Evolutionary conservation across 2,797 vertebrate genomes (phyloP).

Genomic region (Agapornis canus): DNA sequence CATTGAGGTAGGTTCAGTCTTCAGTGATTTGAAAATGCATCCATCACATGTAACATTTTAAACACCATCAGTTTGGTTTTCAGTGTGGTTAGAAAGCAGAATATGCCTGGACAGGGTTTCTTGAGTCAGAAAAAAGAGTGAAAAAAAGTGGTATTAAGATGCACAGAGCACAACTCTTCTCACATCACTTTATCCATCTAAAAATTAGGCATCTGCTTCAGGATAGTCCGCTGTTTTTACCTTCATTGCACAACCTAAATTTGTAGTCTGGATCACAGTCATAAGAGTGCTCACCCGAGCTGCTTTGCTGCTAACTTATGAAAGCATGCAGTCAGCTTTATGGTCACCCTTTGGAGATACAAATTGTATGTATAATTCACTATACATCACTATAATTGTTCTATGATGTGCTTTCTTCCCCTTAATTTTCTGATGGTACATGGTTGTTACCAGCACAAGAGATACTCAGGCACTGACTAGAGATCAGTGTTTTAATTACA

Average conservation of each 20-base stretch:
- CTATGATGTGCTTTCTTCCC: neutral
- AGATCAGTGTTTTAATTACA: neutral
- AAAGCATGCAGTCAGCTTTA: neutral
- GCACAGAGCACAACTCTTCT: neutral
- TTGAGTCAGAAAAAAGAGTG: neutral
- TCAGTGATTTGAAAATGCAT: neutral
- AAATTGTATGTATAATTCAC: neutral
- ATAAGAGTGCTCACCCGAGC: neutral
- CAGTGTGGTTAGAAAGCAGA: neutral
- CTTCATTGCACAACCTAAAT: neutral
- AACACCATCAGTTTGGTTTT: neutral
- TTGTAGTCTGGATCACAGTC: neutral
- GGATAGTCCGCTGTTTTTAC: neutral
- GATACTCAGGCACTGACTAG: neutral
- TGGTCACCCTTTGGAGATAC: neutral
- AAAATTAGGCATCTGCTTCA: neutral
- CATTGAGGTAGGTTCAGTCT: neutral
- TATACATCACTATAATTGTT: neutral
- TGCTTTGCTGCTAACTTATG: neutral
- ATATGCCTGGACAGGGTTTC: neutral
- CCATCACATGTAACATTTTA: accelerated
- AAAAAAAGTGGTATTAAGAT: neutral
- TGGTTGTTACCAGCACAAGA: neutral
- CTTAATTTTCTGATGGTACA: neutral
- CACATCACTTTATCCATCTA: neutral